Conservation (phyloP, 2,113 vertebrate species). For the Sorex araneus region DNA sequence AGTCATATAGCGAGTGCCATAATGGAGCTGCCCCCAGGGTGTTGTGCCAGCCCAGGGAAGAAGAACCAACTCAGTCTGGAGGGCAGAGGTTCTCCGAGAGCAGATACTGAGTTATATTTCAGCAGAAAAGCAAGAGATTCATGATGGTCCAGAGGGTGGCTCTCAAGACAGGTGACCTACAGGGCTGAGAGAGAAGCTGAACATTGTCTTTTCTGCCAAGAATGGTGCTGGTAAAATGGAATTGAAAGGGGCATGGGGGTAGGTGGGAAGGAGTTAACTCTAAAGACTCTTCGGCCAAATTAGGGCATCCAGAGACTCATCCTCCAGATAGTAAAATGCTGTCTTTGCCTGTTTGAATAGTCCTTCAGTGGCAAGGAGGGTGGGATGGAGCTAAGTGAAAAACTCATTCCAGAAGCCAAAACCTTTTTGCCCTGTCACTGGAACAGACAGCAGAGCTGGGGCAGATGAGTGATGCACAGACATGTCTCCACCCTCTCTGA, state of each 20-base stretch:
- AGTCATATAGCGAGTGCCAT: background rate
- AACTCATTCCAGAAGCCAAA: background rate
- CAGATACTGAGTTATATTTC: background rate
- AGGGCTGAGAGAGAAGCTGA: background rate
- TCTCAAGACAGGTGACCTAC: background rate
- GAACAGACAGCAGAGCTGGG: background rate
- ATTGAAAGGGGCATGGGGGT: background rate
- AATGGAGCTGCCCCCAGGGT: background rate
- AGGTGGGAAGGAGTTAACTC: background rate
- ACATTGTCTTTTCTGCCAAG: background rate
- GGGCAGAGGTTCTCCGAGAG: background rate
- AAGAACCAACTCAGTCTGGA: background rate
- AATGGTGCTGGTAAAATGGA: background rate
- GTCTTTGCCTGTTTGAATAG: background rate
- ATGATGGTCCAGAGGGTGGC: rapidly evolving
- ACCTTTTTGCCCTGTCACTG: background rate
- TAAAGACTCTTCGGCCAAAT: background rate
- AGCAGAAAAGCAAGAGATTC: background rate
- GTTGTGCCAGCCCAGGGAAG: background rate
- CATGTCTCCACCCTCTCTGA: background rate
- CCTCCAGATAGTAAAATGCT: background rate
- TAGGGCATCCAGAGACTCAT: background rate
- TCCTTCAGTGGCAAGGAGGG: rapidly evolving
- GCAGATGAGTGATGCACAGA: background rate
- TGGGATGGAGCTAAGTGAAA: background rate